phyloP scores from a whole-genome alignment of 2,113 vertebrate genomes.

The Oncorhynchus clarkii region DNA sequence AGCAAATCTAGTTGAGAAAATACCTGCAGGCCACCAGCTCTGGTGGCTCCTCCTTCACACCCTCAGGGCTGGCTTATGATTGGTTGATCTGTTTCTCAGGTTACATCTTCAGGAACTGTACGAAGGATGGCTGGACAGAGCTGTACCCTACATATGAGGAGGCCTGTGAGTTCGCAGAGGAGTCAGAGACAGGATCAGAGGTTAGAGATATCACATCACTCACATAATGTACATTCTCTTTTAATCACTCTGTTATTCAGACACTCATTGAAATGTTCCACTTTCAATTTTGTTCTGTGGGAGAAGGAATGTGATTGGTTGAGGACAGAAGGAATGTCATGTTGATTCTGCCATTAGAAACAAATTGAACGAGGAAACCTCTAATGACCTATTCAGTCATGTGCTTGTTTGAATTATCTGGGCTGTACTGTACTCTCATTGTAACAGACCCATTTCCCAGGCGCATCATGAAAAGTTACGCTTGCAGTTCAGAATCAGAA shows the following conservation, averaged over 20 bases:
- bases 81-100: conserved; percentile 35
- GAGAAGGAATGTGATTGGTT: no score
- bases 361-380: no score
- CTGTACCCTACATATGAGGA: conserved; percentile 55
- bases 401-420: no score
- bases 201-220: conserved; percentile 21
- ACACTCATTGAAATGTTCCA: no score
- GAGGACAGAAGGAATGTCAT: no score
- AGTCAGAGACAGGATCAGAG: conserved; percentile 41
- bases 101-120: conserved; percentile 64
- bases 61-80: background rate
- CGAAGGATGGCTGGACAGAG: conserved; percentile 56
- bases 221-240: background rate
- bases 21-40: background rate
- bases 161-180: conserved; percentile 48
- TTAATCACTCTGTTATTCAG: background rate
- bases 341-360: no score
- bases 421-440: background rate
- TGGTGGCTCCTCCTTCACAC: background rate
- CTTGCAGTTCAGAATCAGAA: background rate
- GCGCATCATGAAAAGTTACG: background rate
- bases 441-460: background rate
- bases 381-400: no score
- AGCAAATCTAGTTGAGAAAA: no score
- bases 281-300: no score